A percentile compares a stretch with the other conserved stretches of the same genome.
phyloP scores from a whole-genome alignment of 2,888 invertebrate genomes.

The Eupithecia subumbrata region DNA sequence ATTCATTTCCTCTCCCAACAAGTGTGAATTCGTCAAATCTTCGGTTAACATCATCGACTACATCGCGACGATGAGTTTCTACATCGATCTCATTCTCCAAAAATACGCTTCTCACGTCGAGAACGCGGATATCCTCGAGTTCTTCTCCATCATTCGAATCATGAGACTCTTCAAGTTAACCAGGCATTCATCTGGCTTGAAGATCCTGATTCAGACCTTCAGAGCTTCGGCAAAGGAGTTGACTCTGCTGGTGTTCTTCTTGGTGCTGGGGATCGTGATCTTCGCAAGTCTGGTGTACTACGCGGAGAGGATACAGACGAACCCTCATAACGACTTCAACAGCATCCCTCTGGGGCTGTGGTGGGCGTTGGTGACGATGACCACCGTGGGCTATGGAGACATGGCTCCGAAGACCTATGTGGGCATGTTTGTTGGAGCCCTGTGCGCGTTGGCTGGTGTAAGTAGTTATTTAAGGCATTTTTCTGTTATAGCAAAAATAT shows the following conservation, averaged over 20 bases:
- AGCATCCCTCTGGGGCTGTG: slow-evolving; percentile 98
- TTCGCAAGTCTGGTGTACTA: slow-evolving; percentile 99
- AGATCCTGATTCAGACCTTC: slow-evolving; percentile 99
- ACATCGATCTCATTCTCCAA: slow-evolving; percentile 95
- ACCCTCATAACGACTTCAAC: slow-evolving; percentile 98
- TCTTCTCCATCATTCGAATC: slow-evolving; percentile 98
- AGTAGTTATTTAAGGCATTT: slow-evolving; percentile 54
- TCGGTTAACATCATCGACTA: slow-evolving; percentile 99
- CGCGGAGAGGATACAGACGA: slow-evolving; percentile 97
- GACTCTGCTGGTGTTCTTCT: slow-evolving; percentile 97
- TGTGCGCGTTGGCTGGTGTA: slow-evolving; percentile 99
- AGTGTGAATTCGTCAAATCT: slow-evolving; percentile 96
- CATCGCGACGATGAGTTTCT: slow-evolving; percentile 99
- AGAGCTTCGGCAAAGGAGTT: slow-evolving; percentile 98
- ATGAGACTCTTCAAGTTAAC: slow-evolving; percentile 99
- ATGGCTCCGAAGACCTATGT: slow-evolving; percentile 99
- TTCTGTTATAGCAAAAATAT: neutral
- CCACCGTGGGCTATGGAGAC: slow-evolving; percentile 98
- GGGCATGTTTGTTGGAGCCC: slow-evolving; percentile 99
- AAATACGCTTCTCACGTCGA: slow-evolving; percentile 95
- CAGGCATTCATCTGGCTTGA: slow-evolving; percentile 97
- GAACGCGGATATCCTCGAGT: slow-evolving; percentile 98
- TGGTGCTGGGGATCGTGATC: slow-evolving; percentile 98
- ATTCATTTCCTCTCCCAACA: slow-evolving; percentile 96
- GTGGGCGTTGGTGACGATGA: slow-evolving; percentile 99